Evolutionary conservation across 1,140 invertebrate species (phyloP), one percentile per base, ranked within the genome.

Genomic region (Drosophila chauvacae): DNA sequence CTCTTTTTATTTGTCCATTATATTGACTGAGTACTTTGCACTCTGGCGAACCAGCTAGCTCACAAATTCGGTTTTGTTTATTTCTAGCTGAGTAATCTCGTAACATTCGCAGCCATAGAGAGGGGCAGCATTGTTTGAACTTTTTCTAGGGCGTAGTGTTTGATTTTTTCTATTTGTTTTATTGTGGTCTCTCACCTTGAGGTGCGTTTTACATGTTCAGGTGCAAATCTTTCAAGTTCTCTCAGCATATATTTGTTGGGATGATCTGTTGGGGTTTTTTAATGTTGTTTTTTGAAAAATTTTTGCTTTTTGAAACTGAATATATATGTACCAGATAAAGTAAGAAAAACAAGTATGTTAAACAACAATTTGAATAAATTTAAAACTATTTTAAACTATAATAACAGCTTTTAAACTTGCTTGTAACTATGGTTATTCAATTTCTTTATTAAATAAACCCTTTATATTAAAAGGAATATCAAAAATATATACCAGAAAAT

Each of bases 121-220:
- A 64, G 37, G 23, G 23, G 5, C 50, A 18, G 26, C 57, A 48
- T 48, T 61, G 14, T 61, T 61, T 61, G 58, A 61, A 61, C 58
- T 61, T 61, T 44, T 64, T 42, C 26, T 57, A 33, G 37, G 61
- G 51, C 61, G 61, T 33, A 42, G 26, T 59, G 26, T 55, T 55
- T 55, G 39, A 57, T 23, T 59, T 33, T 63, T 44, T 58, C 7
- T 39, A 23, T 41, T 41, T 26, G 45, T 0, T 35, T 33, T 60
- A 47, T 10, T 14, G 37, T 58, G 55, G 55, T 57, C 42, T 61
- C 20, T 61, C 44, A 48, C 58, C 58, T 61, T 61, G 58, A 50
- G 20, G 58, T 48, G 58, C 44, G 58, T 61, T 61, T 61, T 61
- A 61, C 58, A 50, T 61, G 53, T 50, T 61, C 44, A 61, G 58